phyloP scores from a whole-genome alignment of 2,113 vertebrate species.

The Sebastes fasciatus region DNA sequence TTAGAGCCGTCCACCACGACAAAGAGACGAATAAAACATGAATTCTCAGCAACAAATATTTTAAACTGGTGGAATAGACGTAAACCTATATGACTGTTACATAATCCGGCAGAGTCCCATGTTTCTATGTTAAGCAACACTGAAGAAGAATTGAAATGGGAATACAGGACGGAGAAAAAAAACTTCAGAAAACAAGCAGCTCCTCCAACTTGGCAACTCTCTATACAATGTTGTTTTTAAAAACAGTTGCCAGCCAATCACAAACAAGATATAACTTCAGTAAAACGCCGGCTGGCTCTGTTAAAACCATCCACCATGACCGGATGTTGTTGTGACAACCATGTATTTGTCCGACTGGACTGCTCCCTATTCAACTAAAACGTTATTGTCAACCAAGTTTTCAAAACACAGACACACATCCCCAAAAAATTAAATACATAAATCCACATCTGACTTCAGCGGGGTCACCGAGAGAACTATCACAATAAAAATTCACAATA shows the following conservation, averaged over 20 bases:
- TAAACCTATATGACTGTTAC: background rate
- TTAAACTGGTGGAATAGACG: background rate
- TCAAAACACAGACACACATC: conserved; percentile 11
- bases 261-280: conserved; percentile 23
- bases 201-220: too few relatives aligned
- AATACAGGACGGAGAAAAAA: background rate
- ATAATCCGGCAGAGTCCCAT: background rate
- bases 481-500: conserved; percentile 41
- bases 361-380: conserved; percentile 33
- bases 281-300: conserved; percentile 6
- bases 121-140: too few relatives aligned
- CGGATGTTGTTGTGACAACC: conserved; percentile 16
- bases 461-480: conserved; percentile 39
- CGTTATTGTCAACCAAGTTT: conserved; percentile 40
- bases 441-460: conserved; percentile 17
- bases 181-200: background rate
- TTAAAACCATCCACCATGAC: conserved; percentile 13
- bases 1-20: too few relatives aligned
- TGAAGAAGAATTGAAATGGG: too few relatives aligned
- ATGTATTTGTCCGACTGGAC: conserved; percentile 11
- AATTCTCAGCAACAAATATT: background rate
- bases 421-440: conserved; percentile 2
- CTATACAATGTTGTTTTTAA: conserved; percentile 7
- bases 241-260: conserved; percentile 8
- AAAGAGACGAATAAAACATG: background rate